Evolutionary conservation across 2,797 vertebrate genomes (phyloP).

Genomic region (Poecilia picta): DNA sequence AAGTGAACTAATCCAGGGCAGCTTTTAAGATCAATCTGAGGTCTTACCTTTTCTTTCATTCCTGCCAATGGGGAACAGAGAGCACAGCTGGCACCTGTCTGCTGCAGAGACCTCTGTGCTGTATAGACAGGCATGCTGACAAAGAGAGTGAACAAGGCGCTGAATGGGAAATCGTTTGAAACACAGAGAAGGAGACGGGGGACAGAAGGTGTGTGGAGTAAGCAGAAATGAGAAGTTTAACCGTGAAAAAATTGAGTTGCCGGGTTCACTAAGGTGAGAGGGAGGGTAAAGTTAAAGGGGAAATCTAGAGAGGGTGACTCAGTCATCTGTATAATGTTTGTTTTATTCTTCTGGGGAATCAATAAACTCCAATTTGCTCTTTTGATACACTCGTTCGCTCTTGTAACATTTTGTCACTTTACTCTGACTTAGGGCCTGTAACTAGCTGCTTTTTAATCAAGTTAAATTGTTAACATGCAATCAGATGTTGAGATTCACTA

Average conservation of each 20-base stretch:
- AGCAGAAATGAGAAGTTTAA: slow-evolving; percentile 19
- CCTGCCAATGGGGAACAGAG: slow-evolving; percentile 41
- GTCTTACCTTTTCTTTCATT: slow-evolving; percentile 55
- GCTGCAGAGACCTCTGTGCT: slow-evolving; percentile 33
- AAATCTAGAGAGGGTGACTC: slow-evolving; percentile 57
- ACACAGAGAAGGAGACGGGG: slow-evolving; percentile 8
- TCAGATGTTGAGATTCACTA: neutral
- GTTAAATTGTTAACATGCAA: neutral
- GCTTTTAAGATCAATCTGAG: slow-evolving; percentile 48
- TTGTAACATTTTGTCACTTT: too few relatives aligned
- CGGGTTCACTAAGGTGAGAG: slow-evolving; percentile 43
- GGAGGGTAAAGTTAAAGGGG: slow-evolving; percentile 59
- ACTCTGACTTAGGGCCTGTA: too few relatives aligned
- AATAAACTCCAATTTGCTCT: slow-evolving; percentile 37
- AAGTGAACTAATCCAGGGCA: slow-evolving; percentile 18
- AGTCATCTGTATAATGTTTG: slow-evolving; percentile 51
- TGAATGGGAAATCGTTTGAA: slow-evolving; percentile 36
- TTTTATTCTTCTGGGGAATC: slow-evolving; percentile 49
- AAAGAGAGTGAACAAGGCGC: slow-evolving; percentile 14
- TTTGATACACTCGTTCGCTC: slow-evolving; percentile 8
- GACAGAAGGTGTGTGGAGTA: neutral
- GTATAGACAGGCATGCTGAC: slow-evolving; percentile 22
- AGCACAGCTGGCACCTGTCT: slow-evolving; percentile 40
- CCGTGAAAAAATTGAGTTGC: neutral
- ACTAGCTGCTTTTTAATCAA: slow-evolving; percentile 16